Percentiles rank a stretch among this genome's conserved stretches.
Conservation (phyloP, 2,113 vertebrate species). For the Petrocephalus zakoni region DNA sequence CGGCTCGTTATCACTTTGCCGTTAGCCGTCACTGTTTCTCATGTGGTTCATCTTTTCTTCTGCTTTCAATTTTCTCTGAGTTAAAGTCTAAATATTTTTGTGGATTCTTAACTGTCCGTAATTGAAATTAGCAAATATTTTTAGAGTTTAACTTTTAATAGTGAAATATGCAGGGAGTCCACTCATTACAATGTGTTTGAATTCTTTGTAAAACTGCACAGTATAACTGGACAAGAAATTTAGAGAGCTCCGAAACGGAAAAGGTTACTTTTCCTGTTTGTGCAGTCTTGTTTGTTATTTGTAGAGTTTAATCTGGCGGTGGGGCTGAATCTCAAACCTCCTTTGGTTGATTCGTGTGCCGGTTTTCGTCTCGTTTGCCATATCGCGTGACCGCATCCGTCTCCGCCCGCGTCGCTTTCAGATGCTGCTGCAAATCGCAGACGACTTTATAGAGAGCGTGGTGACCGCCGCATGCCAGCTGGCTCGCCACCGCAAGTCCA, state of each 20-base stretch:
- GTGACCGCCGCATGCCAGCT: constrained; percentile 95
- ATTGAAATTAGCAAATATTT: background rate
- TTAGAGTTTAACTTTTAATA: background rate
- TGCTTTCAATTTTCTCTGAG: background rate
- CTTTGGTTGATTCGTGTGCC: background rate
- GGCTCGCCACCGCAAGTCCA: constrained; percentile 91
- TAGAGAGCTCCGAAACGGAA: background rate
- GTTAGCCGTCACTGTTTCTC: background rate
- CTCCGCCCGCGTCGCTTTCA: constrained; percentile 39
- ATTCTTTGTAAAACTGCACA: background rate
- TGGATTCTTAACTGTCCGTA: background rate
- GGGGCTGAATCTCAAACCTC: background rate
- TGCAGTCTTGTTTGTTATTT: background rate
- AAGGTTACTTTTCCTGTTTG: background rate
- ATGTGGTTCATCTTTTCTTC: background rate
- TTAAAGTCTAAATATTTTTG: background rate
- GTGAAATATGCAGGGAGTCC: background rate
- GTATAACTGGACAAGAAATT: background rate
- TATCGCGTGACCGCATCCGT: background rate
- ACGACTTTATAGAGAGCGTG: constrained; percentile 97
- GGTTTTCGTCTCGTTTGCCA: background rate
- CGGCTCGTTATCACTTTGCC: constrained; percentile 23
- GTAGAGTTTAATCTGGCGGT: background rate
- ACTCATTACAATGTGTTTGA: background rate
- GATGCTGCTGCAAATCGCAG: constrained; percentile 96